Evolutionary conservation across 1,140 invertebrate species (phyloP).

Genomic region (Harpegnathos saltator): DNA sequence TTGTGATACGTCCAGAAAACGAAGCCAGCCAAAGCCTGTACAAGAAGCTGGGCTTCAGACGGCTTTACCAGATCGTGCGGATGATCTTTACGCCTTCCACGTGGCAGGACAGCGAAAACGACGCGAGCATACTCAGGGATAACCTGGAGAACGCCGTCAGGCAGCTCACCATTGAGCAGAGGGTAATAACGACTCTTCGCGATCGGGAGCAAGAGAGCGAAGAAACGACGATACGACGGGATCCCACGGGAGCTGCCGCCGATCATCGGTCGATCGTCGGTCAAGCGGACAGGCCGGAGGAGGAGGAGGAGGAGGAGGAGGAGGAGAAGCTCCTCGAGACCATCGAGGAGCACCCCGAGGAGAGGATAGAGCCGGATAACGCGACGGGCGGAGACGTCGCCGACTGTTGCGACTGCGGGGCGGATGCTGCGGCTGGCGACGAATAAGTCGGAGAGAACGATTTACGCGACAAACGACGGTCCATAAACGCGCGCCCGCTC

Average conservation of each 20-base stretch:
- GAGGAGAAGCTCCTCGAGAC: constrained; percentile 69
- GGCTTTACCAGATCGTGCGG: constrained; percentile 91
- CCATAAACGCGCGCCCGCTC: constrained; percentile 63
- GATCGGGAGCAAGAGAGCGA: constrained; percentile 68
- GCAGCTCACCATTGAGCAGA: constrained; percentile 78
- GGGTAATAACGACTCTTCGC: constrained; percentile 76
- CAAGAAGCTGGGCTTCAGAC: constrained; percentile 92
- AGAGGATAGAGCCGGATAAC: constrained; percentile 60
- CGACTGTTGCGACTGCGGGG: constrained; percentile 49
- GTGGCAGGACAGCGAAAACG: constrained; percentile 76
- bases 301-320: constrained; percentile 55
- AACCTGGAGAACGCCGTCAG: constrained; percentile 81
- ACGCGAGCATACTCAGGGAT: constrained; percentile 73
- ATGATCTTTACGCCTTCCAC: constrained; percentile 89
- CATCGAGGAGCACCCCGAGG: constrained; percentile 70
- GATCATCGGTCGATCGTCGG: constrained; percentile 54
- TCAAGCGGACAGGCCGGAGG: constrained; percentile 21
- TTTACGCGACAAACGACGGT: constrained; percentile 64
- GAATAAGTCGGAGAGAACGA: constrained; percentile 59
- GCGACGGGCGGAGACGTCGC: constrained; percentile 46
- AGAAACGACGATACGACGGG: constrained; percentile 67
- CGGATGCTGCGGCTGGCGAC: constrained; percentile 45
- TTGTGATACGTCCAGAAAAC: constrained; percentile 94
- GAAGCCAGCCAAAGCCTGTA: constrained; percentile 93
- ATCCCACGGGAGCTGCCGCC: constrained; percentile 60